Evolutionary conservation across 2,888 invertebrate species (phyloP).

Genomic region (Oligia strigilis): DNA sequence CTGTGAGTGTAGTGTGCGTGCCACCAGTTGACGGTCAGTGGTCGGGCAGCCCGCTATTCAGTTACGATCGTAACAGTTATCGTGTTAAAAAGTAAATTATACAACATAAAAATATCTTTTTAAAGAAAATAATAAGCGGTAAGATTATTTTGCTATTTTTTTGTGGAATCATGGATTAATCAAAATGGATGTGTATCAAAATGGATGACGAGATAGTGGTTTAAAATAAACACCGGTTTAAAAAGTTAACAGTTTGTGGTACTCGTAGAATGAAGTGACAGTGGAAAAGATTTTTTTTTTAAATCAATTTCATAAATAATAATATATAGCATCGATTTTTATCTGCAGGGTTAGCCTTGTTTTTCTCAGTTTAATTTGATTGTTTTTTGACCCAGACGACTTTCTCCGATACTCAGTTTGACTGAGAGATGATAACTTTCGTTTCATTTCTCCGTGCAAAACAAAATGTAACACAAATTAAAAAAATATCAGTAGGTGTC

Average conservation of each 20-base stretch:
- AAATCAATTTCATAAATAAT: no score
- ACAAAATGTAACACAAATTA: neutral
- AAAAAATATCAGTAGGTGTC: neutral
- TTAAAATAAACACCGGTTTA: neutral
- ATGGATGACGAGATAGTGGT: neutral
- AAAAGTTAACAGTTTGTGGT: neutral
- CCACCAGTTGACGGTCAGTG: conserved; percentile 44
- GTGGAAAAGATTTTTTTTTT: neutral
- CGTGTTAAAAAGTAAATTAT: conserved; percentile 10
- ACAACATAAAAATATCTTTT: conserved; percentile 12
- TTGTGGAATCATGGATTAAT: neutral
- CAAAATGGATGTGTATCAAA: neutral
- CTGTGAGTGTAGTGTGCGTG: conserved; percentile 34
- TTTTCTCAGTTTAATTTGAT: neutral
- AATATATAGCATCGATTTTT: neutral
- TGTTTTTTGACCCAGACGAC: neutral
- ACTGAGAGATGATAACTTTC: conserved; percentile 3
- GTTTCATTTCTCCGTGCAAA: neutral
- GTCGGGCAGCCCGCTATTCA: conserved; percentile 38
- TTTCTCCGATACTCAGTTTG: conserved; percentile 19
- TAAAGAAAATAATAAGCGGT: conserved; percentile 20
- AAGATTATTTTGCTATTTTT: conserved; percentile 17
- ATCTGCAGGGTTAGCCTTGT: neutral
- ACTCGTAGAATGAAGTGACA: neutral
- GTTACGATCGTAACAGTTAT: conserved; percentile 22